Conservation (phyloP, 2,888 invertebrate species). For the Eupithecia inturbata region DNA sequence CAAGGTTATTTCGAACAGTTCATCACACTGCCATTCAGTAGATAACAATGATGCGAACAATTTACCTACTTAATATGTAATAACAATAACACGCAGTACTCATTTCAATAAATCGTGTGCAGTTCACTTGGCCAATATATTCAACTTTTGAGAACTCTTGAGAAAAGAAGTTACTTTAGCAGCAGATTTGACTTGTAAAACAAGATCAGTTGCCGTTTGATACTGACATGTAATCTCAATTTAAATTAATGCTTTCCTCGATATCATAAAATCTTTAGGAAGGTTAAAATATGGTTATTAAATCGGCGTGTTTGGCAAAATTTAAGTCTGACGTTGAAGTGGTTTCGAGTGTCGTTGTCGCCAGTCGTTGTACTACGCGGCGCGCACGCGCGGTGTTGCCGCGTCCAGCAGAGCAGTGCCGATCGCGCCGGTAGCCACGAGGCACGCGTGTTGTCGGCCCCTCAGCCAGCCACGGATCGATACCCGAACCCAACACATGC, state of each 20-base stretch:
- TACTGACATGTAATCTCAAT: neutral
- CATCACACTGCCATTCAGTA: conserved; percentile 10
- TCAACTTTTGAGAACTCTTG: conserved; percentile 16
- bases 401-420: conserved; percentile 75
- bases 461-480: conserved; percentile 52
- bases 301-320: conserved; percentile 4
- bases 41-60: conserved; percentile 23
- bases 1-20: conserved; percentile 16
- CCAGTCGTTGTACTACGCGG: conserved; percentile 39
- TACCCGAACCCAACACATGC: conserved; percentile 55
- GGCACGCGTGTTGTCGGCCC: conserved; percentile 68
- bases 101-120: neutral
- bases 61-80: conserved; percentile 1
- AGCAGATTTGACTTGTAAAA: conserved; percentile 3
- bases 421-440: conserved; percentile 79
- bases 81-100: neutral
- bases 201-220: neutral
- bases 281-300: conserved; percentile 11
- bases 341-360: conserved; percentile 43
- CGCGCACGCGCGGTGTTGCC: conserved; percentile 71
- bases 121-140: conserved; percentile 32
- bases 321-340: conserved; percentile 27
- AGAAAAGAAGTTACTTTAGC: neutral
- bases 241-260: neutral
- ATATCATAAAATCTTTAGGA: conserved; percentile 1